phyloP scores from a whole-genome alignment of 2,113 vertebrate genomes.

The Scartelaos histophorus region DNA sequence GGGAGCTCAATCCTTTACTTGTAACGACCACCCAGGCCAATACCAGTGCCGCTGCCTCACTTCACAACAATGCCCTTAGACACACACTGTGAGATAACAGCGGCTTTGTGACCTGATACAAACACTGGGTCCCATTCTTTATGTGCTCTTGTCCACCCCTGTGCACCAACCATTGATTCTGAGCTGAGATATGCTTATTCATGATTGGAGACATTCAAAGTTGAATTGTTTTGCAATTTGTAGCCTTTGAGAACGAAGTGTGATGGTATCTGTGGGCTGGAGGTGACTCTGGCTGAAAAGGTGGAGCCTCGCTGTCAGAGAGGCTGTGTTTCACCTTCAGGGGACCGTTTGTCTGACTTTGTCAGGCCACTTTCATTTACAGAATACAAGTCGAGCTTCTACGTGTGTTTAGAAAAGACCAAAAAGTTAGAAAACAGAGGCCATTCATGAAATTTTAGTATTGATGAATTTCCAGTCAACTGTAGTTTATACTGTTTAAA shows the following conservation, averaged over 20 bases:
- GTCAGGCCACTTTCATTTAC: not conserved
- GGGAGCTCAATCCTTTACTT: constrained; percentile 34
- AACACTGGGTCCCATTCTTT: constrained; percentile 26
- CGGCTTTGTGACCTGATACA: constrained; percentile 5
- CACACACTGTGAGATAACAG: constrained; percentile 25
- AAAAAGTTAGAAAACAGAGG: not conserved
- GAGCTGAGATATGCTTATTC: constrained; percentile 51
- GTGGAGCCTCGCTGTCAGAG: constrained; percentile 42
- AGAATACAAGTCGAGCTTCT: not conserved
- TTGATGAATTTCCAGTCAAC: not conserved
- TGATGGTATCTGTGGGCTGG: constrained; percentile 35
- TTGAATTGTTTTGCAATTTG: constrained; percentile 49
- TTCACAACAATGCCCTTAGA: constrained; percentile 28
- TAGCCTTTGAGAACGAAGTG: constrained; percentile 17
- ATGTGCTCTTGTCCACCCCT: constrained; percentile 3
- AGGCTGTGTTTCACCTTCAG: constrained; percentile 4
- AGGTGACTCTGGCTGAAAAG: constrained; percentile 22
- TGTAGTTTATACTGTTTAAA: not conserved
- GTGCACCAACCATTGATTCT: constrained; percentile 18
- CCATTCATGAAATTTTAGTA: not conserved
- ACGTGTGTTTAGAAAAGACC: not conserved
- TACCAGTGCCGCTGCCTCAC: constrained; percentile 17
- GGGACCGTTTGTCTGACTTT: constrained; percentile 11
- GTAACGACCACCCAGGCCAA: constrained; percentile 38
- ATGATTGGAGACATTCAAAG: constrained; percentile 47